A percentile compares a stretch with the other conserved stretches of the same genome.
These are phyloP conservation scores for Oscheius myriophilus DNA, from an alignment of 2,888 invertebrate species.

Conservation along the genomic window DNA sequence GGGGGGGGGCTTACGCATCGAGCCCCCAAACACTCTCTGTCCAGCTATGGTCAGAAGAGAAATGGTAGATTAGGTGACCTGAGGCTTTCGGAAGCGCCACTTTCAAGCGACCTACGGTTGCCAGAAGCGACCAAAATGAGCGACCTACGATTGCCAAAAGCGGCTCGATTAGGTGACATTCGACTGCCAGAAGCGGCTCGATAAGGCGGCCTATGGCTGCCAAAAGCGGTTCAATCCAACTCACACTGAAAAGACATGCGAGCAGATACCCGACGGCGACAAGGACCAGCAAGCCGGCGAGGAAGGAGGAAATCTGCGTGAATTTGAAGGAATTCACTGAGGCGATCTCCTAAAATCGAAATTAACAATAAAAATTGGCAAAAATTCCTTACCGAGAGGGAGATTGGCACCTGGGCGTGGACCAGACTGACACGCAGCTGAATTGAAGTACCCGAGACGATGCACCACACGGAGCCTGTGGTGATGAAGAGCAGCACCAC, in stretches of 20 bases:
- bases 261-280: slow-evolving; percentile 14
- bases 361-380: not conserved
- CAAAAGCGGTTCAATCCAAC: not conserved
- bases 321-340: slow-evolving; percentile 15
- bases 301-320: slow-evolving; percentile 6
- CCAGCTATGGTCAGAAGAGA: too few relatives aligned
- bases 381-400: not conserved
- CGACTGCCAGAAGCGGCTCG: too few relatives aligned
- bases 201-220: too few relatives aligned
- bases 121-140: too few relatives aligned
- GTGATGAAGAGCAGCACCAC: slow-evolving; percentile 8
- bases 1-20: too few relatives aligned
- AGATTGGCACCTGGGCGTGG: not conserved
- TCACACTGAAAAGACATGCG: slow-evolving; percentile 13
- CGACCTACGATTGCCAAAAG: too few relatives aligned
- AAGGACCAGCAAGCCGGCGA: slow-evolving; percentile 14
- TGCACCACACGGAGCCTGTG: slow-evolving; percentile 5
- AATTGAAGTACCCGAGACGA: slow-evolving; percentile 13
- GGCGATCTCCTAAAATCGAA: not conserved
- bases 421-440: slow-evolving; percentile 13
- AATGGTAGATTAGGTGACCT: too few relatives aligned
- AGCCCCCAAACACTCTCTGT: too few relatives aligned
- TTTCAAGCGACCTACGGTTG: too few relatives aligned
- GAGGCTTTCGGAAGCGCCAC: too few relatives aligned
- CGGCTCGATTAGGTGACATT: too few relatives aligned